Percentiles rank a stretch among this genome's conserved stretches.
phyloP scores from a whole-genome alignment of 2,888 invertebrate species.

The Athripsodes cinereus region DNA sequence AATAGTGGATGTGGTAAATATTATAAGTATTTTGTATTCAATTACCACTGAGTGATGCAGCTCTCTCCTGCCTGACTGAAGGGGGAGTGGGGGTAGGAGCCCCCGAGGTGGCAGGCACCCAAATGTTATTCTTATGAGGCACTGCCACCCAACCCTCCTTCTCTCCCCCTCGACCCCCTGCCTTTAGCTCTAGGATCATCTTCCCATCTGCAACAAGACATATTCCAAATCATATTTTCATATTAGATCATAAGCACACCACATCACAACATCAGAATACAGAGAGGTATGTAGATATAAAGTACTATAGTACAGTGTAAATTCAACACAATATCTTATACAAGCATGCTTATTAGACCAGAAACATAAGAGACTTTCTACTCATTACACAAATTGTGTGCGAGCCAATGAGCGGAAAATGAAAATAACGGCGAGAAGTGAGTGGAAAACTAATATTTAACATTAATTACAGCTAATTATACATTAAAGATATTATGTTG shows the following conservation, averaged over 20 bases:
- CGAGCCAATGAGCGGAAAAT: slow-evolving; percentile 11
- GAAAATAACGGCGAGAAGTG: slow-evolving; percentile 11
- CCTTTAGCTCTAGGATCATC: slow-evolving; percentile 81
- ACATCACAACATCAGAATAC: too few species aligned
- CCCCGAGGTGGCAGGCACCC: slow-evolving; percentile 72
- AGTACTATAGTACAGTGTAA: not conserved
- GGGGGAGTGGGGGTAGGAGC: slow-evolving; percentile 55
- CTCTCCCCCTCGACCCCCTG: slow-evolving; percentile 70
- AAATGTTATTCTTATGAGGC: slow-evolving; percentile 74
- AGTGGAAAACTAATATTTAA: slow-evolving; percentile 1
- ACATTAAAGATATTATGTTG: not conserved
- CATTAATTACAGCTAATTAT: slow-evolving; percentile 5
- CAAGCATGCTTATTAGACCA: slow-evolving; percentile 21
- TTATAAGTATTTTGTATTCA: not conserved
- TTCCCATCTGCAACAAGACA: slow-evolving; percentile 67
- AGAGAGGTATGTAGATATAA: not conserved
- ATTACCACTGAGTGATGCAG: slow-evolving; percentile 76
- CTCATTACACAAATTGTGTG: slow-evolving; percentile 21
- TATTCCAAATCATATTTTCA: not conserved
- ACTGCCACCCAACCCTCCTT: slow-evolving; percentile 85
- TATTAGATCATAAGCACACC: not conserved
- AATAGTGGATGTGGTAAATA: too few species aligned
- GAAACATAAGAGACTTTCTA: slow-evolving; percentile 21
- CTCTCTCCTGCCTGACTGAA: slow-evolving; percentile 58
- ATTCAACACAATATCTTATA: not conserved